Conservation (phyloP, 2,888 invertebrate species). For the Caradrina clavipalpis region DNA sequence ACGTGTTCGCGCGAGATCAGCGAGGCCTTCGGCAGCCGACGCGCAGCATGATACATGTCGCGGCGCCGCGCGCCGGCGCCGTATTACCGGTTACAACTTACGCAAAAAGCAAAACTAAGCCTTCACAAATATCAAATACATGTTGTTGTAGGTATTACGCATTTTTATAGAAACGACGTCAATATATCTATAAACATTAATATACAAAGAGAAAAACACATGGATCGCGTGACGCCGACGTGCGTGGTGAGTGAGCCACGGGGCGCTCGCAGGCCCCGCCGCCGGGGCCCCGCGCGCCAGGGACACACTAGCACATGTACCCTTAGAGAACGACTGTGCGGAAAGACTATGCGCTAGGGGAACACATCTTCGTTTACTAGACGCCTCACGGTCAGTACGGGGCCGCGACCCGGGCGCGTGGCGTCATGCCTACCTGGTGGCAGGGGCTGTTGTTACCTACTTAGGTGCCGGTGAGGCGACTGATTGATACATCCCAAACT, state of each 20-base stretch:
- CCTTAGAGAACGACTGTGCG: too few relatives aligned
- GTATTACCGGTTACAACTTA: conserved; percentile 14
- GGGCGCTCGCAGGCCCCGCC: not conserved
- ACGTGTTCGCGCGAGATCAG: conserved; percentile 42
- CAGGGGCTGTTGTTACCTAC: not conserved
- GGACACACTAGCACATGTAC: too few relatives aligned
- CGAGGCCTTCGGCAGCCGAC: conserved; percentile 40
- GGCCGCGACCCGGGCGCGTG: too few relatives aligned
- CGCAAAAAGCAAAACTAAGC: conserved; percentile 20
- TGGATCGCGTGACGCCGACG: conserved; percentile 2
- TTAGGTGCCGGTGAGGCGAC: not conserved
- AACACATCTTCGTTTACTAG: not conserved
- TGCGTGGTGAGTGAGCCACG: not conserved
- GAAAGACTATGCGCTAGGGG: conserved; percentile 1
- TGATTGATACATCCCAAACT: not conserved
- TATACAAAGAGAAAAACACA: conserved; percentile 23
- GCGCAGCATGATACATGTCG: not conserved
- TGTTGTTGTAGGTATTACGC: conserved; percentile 12
- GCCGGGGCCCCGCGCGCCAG: not conserved
- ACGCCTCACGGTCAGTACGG: too few relatives aligned
- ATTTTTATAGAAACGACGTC: conserved; percentile 41
- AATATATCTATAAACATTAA: conserved; percentile 28
- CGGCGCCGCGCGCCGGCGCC: not conserved
- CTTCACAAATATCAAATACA: conserved; percentile 15
- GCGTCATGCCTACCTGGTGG: not conserved